phyloP scores from a whole-genome alignment of 2,797 vertebrate genomes.

The Micrastur ruficollis region DNA sequence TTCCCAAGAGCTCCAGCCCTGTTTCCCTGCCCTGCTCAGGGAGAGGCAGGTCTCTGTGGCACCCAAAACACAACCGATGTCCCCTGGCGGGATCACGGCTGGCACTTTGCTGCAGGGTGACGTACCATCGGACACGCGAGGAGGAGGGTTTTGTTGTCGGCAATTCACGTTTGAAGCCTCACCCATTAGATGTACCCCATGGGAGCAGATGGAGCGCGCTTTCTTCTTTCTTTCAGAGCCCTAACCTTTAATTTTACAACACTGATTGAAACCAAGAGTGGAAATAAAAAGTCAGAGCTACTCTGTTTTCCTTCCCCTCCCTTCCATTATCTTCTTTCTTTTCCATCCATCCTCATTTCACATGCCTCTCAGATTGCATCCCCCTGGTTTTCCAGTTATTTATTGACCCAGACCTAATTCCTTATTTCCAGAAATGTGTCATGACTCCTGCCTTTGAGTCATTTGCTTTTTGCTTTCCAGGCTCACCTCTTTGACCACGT shows the following conservation, averaged over 20 bases:
- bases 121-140: accelerated
- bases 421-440: slow-evolving; percentile 63
- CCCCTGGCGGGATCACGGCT: accelerated
- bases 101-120: not conserved
- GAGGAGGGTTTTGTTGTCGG: not conserved
- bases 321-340: slow-evolving; percentile 64
- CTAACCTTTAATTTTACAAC: slow-evolving; percentile 46
- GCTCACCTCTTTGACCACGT: slow-evolving; percentile 36
- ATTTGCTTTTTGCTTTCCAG: slow-evolving; percentile 49
- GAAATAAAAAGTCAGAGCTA: slow-evolving; percentile 58
- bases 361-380: slow-evolving; percentile 54
- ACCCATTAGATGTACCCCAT: not conserved
- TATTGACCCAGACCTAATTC: slow-evolving; percentile 63
- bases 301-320: slow-evolving; percentile 53
- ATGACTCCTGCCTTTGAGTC: slow-evolving; percentile 55
- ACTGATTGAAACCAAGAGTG: slow-evolving; percentile 61
- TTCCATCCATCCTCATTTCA: slow-evolving; percentile 48
- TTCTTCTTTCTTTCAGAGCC: not conserved
- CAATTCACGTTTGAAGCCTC: not conserved
- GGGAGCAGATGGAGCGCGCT: not conserved
- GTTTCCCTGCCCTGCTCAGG: not conserved
- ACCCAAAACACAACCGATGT: accelerated
- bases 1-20: not conserved
- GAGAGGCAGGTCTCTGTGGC: not conserved
- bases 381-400: slow-evolving; percentile 57